These are phyloP conservation scores for Mastomys coucha DNA, from an alignment of 2,113 vertebrate genomes.

Conservation along the genomic window DNA sequence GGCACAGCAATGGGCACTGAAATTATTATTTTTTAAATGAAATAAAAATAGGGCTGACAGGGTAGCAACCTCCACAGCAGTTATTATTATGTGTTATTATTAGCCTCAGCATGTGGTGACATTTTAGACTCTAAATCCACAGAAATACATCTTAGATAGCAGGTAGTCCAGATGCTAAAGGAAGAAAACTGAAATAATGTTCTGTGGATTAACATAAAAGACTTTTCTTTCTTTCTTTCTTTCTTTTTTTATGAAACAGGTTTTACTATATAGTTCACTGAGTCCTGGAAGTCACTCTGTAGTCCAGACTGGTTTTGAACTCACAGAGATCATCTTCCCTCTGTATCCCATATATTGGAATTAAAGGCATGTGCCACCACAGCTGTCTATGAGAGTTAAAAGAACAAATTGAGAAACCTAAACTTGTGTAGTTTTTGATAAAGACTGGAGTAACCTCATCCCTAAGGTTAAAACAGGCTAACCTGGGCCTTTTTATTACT, in stretches of 20 bases:
- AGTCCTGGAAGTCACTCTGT: not conserved
- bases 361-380: too few relatives aligned
- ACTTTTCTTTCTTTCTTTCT: not conserved
- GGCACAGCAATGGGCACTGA: conserved; percentile 53
- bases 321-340: not conserved
- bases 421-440: not conserved
- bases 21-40: conserved; percentile 81
- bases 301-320: not conserved
- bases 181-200: conserved; percentile 35
- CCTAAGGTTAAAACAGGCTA: not conserved
- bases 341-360: not conserved
- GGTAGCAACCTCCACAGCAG: conserved; percentile 74
- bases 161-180: conserved; percentile 65
- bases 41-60: conserved; percentile 79
- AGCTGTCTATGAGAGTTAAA: not conserved
- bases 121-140: conserved; percentile 73
- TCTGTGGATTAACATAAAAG: conserved; percentile 30
- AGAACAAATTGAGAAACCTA: conserved; percentile 16
- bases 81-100: conserved; percentile 81
- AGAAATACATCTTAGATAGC: conserved; percentile 73
- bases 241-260: not conserved
- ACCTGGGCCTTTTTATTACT: not conserved
- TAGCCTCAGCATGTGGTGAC: conserved; percentile 79
- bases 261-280: not conserved
- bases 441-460: not conserved